Evolutionary conservation across 1,140 invertebrate species (phyloP).

Genomic region (Cardiocondyla obscurior): DNA sequence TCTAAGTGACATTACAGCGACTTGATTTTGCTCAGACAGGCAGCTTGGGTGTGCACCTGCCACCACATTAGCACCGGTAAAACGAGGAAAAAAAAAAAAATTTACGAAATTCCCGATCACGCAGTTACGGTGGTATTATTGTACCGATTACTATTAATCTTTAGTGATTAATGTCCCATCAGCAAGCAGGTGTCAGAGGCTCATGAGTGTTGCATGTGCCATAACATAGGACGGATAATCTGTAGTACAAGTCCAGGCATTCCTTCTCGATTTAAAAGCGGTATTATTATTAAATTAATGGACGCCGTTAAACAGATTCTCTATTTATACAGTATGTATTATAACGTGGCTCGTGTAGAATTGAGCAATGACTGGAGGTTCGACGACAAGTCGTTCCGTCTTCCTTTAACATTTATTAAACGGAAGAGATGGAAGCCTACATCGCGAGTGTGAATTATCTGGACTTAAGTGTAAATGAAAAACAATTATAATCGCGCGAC

Average conservation of each 20-base stretch:
- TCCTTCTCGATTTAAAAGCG: constrained; percentile 67
- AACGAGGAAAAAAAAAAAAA: constrained; percentile 72
- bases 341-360: background rate
- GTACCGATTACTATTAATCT: constrained; percentile 69
- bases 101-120: constrained; percentile 56
- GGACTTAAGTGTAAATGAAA: no score
- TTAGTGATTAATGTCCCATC: constrained; percentile 79
- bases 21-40: constrained; percentile 73
- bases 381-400: constrained; percentile 17
- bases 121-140: constrained; percentile 67
- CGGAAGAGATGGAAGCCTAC: no score
- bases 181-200: constrained; percentile 81
- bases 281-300: constrained; percentile 64
- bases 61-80: constrained; percentile 79
- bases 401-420: no score
- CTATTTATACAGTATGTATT: constrained; percentile 33
- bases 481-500: no score
- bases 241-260: constrained; percentile 80
- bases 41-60: constrained; percentile 83
- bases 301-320: constrained; percentile 54
- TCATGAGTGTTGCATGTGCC: constrained; percentile 79
- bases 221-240: constrained; percentile 73
- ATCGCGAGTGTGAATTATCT: no score
- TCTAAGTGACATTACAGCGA: constrained; percentile 68
- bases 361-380: constrained; percentile 15